These are phyloP conservation scores for Plecotus auritus DNA, from an alignment of 2,113 vertebrate genomes.

Conservation along the genomic window DNA sequence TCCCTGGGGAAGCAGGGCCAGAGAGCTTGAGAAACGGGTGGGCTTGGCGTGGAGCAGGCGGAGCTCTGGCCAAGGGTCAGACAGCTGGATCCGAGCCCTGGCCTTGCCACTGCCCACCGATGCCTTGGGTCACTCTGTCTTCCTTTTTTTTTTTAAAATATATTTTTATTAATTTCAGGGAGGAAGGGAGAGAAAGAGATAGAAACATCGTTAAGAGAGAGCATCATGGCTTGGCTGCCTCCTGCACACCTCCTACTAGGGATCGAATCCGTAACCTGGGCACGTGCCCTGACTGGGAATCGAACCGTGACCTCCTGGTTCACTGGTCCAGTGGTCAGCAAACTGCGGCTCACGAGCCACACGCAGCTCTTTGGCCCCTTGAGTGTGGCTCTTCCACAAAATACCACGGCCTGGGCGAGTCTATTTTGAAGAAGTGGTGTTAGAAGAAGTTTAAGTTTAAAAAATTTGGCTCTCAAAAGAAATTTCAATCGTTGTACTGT, in stretches of 20 bases:
- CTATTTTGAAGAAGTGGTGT: too few species aligned
- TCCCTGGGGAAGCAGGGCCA: background rate
- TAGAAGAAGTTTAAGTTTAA: too few species aligned
- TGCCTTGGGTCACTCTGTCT: background rate
- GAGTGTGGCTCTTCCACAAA: too few species aligned
- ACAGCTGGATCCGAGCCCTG: too few species aligned
- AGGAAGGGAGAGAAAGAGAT: background rate
- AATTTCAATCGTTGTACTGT: too few species aligned
- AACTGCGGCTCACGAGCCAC: too few species aligned
- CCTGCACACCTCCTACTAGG: background rate
- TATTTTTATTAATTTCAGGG: background rate
- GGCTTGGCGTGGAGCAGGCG: background rate
- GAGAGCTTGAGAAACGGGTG: background rate
- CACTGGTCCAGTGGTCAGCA: too few species aligned
- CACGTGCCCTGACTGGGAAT: background rate
- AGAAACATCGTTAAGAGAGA: background rate
- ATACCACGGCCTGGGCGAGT: too few species aligned
- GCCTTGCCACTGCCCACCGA: background rate
- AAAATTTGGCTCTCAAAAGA: too few species aligned
- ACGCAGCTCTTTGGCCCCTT: too few species aligned
- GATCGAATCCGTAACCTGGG: background rate
- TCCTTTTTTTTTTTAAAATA: background rate
- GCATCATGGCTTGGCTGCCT: background rate
- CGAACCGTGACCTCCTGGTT: background rate
- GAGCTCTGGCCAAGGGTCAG: background rate